Evolutionary conservation across 1,140 invertebrate genomes (phyloP).

Genomic region (Heliconius hewitsoni): DNA sequence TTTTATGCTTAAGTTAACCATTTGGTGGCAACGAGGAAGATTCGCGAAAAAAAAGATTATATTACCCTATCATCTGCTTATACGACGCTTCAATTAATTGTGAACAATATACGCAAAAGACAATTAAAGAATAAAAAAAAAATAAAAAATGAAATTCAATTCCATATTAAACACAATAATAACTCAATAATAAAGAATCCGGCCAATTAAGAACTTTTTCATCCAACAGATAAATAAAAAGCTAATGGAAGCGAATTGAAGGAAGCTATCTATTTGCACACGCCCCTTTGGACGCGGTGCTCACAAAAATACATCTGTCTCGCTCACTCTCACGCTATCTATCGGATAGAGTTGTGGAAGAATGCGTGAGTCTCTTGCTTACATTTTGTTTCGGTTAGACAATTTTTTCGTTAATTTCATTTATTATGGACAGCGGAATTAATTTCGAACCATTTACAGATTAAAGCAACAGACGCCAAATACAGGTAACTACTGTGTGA

Average conservation of each 20-base stretch:
- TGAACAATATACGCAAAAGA: neutral
- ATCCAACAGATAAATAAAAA: constrained; percentile 49
- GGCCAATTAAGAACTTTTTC: constrained; percentile 53
- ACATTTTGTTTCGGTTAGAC: constrained; percentile 8
- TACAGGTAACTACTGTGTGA: neutral
- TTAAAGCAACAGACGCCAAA: neutral
- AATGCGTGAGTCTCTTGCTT: neutral
- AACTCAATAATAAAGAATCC: constrained; percentile 54
- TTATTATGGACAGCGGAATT: neutral
- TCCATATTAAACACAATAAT: constrained; percentile 38
- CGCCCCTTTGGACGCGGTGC: constrained; percentile 48
- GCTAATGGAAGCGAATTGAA: constrained; percentile 59
- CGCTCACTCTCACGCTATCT: constrained; percentile 42
- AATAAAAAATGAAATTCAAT: constrained; percentile 22
- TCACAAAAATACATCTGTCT: constrained; percentile 41
- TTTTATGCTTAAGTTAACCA: neutral
- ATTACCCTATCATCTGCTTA: constrained; percentile 3
- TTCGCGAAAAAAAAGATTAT: neutral
- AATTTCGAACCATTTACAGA: constrained; percentile 6
- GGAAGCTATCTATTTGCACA: constrained; percentile 65
- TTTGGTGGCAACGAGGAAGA: neutral
- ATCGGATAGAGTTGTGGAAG: constrained; percentile 15
- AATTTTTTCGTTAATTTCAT: constrained; percentile 10
- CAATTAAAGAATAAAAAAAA: constrained; percentile 6
- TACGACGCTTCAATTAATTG: neutral